Evolutionary conservation across 2,888 invertebrate genomes (phyloP), one percentile per base, ranked within the genome.

Genomic region (Netelia virgata): DNA sequence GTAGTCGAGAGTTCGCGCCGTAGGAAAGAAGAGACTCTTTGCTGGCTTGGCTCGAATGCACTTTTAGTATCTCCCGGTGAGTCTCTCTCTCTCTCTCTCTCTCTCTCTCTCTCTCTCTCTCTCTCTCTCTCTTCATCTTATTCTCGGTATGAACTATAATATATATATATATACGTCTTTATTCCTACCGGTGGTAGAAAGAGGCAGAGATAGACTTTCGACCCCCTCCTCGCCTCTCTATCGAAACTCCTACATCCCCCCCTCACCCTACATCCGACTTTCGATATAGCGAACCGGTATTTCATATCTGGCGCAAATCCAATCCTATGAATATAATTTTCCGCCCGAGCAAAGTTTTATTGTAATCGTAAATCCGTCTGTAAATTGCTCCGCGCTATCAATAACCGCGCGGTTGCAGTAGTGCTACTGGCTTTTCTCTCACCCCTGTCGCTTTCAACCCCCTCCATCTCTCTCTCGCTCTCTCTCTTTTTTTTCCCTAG

Each of bases 251-350:
- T 5, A 6, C 36, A 1, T 1, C 36, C 36, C 0, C 36, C 5
- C 36, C 59, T 79, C 77, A 84, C 72, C 61, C 75, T 70, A 81
- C 78, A 70, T 78, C 77, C 82, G 85, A 69, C 74, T 77, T 55
- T 47, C 57, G 76, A 16, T 75, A 73, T 76, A 77, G 63, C 77
- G 47, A 77, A 83, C 36, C 86, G 90, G 89, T 92, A 92, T 92
- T 92, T 92, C 91, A 92, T 91, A 92, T 92, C 91, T 92, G 92
- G 92, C 92, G 89, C 88, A 90, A 92, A 92, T 92, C 91, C 92
- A 92, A 92, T 92, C 91, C 91, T 90, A 92, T 92, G 92, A 92
- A 92, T 92, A 92, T 92, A 91, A 92, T 92, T 92, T 92, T 92
- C 91, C 91, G 89, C 91, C 88, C 90, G 90, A 91, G 91, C 89